phyloP scores from a whole-genome alignment of 1,140 invertebrate species.

The Pantala flavescens region DNA sequence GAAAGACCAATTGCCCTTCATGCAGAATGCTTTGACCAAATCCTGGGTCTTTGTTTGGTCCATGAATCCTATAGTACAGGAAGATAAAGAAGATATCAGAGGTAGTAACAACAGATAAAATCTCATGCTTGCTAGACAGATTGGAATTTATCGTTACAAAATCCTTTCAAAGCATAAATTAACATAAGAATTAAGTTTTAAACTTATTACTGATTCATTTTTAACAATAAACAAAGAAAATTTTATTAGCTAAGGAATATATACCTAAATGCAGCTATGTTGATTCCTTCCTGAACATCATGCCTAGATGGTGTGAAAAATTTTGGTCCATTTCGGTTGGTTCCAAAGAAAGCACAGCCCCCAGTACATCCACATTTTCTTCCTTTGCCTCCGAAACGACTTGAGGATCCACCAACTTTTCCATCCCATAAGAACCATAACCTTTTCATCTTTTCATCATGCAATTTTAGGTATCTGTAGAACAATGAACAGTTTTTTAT shows the following conservation, averaged over 20 bases:
- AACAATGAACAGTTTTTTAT: background rate
- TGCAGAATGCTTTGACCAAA: slow-evolving; percentile 91
- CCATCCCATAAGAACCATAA: slow-evolving; percentile 90
- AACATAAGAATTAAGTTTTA: no score
- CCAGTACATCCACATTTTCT: slow-evolving; percentile 91
- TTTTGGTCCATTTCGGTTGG: slow-evolving; percentile 69
- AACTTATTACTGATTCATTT: no score
- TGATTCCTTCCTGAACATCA: slow-evolving; percentile 70
- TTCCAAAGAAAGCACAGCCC: slow-evolving; percentile 89
- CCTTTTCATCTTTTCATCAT: slow-evolving; percentile 78
- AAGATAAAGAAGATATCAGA: slow-evolving; percentile 20
- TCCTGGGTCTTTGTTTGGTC: slow-evolving; percentile 56
- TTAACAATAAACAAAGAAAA: no score
- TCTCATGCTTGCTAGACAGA: no score
- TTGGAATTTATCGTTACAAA: no score
- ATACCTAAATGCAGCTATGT: slow-evolving; percentile 64
- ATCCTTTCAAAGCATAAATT: no score
- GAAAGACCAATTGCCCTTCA: slow-evolving; percentile 76
- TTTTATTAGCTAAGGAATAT: background rate
- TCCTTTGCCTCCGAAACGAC: slow-evolving; percentile 28
- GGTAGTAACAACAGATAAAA: background rate
- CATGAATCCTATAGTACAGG: slow-evolving; percentile 44
- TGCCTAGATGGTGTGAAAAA: slow-evolving; percentile 77
- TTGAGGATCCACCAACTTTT: slow-evolving; percentile 36
- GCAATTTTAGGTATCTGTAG: slow-evolving; percentile 65